Conservation (phyloP, 1,140 invertebrate species). For the Drosophila cardini region DNA sequence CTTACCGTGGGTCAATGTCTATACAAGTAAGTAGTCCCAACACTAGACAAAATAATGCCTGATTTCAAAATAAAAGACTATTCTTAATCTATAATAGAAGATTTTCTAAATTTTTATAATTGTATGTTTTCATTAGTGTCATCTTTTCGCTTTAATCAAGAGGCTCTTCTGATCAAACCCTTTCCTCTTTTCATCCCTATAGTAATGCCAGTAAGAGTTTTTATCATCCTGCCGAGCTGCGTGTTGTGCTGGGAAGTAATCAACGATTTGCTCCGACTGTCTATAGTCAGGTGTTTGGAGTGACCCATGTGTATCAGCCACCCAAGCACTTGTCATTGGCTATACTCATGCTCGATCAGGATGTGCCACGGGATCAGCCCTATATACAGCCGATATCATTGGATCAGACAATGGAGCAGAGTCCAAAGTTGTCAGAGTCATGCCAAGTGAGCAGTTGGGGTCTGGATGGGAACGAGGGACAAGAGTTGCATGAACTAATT, state of each 20-base stretch:
- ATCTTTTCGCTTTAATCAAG: too few species aligned
- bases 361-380: slow-evolving; percentile 54
- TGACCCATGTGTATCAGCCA: slow-evolving; percentile 67
- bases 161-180: background rate
- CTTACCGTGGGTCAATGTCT: slow-evolving; percentile 85
- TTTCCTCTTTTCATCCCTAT: background rate
- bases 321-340: slow-evolving; percentile 64
- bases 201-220: slow-evolving; percentile 31
- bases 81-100: too few species aligned
- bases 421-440: background rate
- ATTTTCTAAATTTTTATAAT: too few species aligned
- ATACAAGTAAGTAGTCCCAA: slow-evolving; percentile 67
- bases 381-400: slow-evolving; percentile 44
- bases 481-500: slow-evolving; percentile 57
- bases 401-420: background rate
- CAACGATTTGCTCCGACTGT: slow-evolving; percentile 65
- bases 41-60: too few species aligned
- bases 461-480: slow-evolving; percentile 13
- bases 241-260: slow-evolving; percentile 62
- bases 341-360: slow-evolving; percentile 73
- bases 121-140: too few species aligned
- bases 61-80: too few species aligned
- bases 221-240: slow-evolving; percentile 78
- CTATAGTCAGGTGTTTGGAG: slow-evolving; percentile 47
- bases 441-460: slow-evolving; percentile 61